Base-by-base conservation (phyloP, 2,113 vertebrate genomes). In the Calypte anna region DNA sequence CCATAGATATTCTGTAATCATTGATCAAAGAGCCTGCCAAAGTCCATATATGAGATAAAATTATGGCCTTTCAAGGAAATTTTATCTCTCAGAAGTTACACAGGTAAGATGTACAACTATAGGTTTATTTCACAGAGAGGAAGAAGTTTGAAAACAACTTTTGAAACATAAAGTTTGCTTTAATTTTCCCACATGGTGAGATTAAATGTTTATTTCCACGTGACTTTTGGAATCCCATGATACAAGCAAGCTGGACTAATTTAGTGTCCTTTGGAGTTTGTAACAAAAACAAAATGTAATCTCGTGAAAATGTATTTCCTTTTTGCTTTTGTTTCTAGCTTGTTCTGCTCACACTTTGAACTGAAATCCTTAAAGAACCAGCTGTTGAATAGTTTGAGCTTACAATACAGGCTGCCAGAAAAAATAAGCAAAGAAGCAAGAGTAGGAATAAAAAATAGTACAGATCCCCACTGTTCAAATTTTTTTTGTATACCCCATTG, bases 281-380 rank as follows among this genome's bases (percentile, higher is more conserved):
- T 20, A 67, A 83, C 3, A 51, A 51, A 51, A 51, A 12, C 23
- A 25, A 25, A 58, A 67, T 36, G 33, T 23, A 28, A 59, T 38
- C 25, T 75, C 33, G 70, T 48, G 64, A 83, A 80, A 81, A 50
- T 0, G 2, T 0, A 23, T 62, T 48, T 64, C 0, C 7, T 57
- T 86, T 81, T n/a, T 3, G 12, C 5, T 1, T 66, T 78, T 84
- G 6, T n/a, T 87, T 82, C 43, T 70, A 7, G 9, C 69, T 87
- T 16, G 70, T 77, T n/a, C 27, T 84, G n/a, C 25, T 17, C 11
- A 51, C 10, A 46, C 8, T 77, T 88, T 66, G 36, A 93, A 64
- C 14, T 24, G 27, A 95, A 95, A 80, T 33, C 28, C 15, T 70
- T 70, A 30, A 75, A 69, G 12, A 53, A 3, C 8, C 14, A 78